Conservation (phyloP, 2,113 vertebrate genomes). For the Australoheros scitulus region DNA sequence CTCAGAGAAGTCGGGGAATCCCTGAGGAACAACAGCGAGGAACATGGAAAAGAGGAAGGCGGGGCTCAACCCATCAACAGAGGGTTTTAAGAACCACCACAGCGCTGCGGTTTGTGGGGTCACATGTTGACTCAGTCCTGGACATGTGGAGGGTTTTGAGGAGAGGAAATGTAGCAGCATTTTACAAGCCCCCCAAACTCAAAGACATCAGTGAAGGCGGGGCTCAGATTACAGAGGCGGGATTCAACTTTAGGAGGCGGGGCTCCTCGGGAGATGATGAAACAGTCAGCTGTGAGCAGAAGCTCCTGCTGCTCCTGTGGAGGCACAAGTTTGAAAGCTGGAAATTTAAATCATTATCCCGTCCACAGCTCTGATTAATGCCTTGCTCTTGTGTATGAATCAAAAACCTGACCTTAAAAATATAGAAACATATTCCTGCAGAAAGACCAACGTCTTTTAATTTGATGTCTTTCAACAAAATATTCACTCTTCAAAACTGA, state of each 20-base stretch:
- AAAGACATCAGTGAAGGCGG: not conserved
- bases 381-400: not conserved
- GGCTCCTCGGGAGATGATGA: not conserved
- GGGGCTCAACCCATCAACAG: conserved; percentile 6
- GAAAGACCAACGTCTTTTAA: not conserved
- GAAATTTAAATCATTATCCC: not conserved
- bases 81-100: conserved; percentile 38
- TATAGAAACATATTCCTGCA: not conserved
- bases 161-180: conserved; percentile 13
- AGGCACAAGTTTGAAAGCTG: not conserved
- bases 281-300: not conserved
- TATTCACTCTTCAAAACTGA: not conserved
- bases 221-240: conserved; percentile 6
- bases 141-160: conserved; percentile 14
- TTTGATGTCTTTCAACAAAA: not conserved
- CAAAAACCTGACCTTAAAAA: not conserved
- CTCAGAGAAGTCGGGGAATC: conserved; percentile 41
- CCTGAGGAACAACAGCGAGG: conserved; percentile 33
- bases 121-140: conserved; percentile 6
- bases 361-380: not conserved
- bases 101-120: conserved; percentile 29
- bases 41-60: conserved; percentile 9
- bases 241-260: not conserved
- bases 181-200: conserved; percentile 4
- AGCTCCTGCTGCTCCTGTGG: not conserved